phyloP scores from a whole-genome alignment of 2,797 vertebrate genomes.

The Neosilurus mollespiculum region DNA sequence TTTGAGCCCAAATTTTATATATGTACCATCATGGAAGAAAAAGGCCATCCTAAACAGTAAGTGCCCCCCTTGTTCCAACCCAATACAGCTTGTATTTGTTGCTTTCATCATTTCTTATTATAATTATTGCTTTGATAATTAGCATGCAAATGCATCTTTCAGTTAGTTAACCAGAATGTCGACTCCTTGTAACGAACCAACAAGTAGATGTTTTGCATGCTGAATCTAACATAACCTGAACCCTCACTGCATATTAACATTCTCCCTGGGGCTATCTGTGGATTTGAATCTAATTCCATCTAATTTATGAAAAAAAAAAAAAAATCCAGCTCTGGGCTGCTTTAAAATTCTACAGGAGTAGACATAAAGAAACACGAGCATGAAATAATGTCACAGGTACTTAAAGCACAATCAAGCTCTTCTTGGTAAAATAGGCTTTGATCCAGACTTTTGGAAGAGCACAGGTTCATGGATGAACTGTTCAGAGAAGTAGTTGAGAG shows the following conservation, averaged over 20 bases:
- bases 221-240: slow-evolving; percentile 29
- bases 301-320: slow-evolving; percentile 71
- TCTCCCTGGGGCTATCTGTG: slow-evolving; percentile 56
- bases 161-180: slow-evolving; percentile 8
- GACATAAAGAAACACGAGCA: slow-evolving; percentile 69
- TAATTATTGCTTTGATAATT: slow-evolving; percentile 26
- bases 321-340: slow-evolving; percentile 56
- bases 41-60: neutral
- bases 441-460: slow-evolving; percentile 59
- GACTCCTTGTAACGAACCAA: neutral
- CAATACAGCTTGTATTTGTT: neutral
- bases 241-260: slow-evolving; percentile 43
- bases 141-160: slow-evolving; percentile 32
- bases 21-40: too few species aligned
- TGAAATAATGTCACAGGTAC: slow-evolving; percentile 49
- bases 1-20: too few species aligned
- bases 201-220: slow-evolving; percentile 19
- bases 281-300: slow-evolving; percentile 65
- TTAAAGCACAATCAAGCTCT: slow-evolving; percentile 11
- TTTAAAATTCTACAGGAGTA: slow-evolving; percentile 61
- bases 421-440: slow-evolving; percentile 58
- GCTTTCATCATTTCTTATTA: neutral
- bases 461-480: slow-evolving; percentile 24
- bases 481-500: slow-evolving; percentile 11
- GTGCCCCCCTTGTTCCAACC: neutral